Percentiles rank a stretch among this genome's conserved stretches.
Evolutionary conservation across 1,140 invertebrate species (phyloP).

Genomic region (Zaprionus kolodkinae): DNA sequence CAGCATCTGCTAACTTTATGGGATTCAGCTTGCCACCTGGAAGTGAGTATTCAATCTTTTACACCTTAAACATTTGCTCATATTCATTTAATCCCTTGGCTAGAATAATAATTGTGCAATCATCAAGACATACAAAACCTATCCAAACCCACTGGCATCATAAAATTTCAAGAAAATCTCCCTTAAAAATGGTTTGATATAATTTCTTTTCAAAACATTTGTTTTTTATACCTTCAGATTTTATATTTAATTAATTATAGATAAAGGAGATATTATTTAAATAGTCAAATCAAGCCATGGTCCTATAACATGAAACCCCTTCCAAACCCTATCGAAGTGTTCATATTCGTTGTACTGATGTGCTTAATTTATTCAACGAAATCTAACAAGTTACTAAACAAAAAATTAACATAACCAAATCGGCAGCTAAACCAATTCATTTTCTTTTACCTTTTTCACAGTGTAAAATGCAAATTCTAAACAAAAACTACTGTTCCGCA

Average conservation of each 20-base stretch:
- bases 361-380: slow-evolving; percentile 27
- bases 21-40: slow-evolving; percentile 77
- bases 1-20: slow-evolving; percentile 62
- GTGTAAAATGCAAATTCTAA: slow-evolving; percentile 55
- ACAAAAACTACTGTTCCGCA: slow-evolving; percentile 45
- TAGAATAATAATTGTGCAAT: slow-evolving; percentile 30
- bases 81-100: slow-evolving; percentile 17
- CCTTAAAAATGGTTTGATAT: neutral
- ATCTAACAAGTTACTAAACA: slow-evolving; percentile 59
- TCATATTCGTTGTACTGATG: slow-evolving; percentile 12
- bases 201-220: neutral
- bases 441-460: slow-evolving; percentile 62
- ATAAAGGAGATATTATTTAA: neutral
- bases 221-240: neutral
- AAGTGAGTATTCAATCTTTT: slow-evolving; percentile 66
- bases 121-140: neutral
- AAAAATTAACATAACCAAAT: slow-evolving; percentile 18
- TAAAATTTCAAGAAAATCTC: neutral
- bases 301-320: neutral
- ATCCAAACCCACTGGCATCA: neutral
- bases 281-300: neutral
- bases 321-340: neutral
- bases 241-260: neutral
- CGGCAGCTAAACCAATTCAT: slow-evolving; percentile 39
- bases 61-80: neutral